These are phyloP conservation scores for Amphipyra berbera DNA, from an alignment of 2,888 invertebrate genomes.

Conservation along the genomic window DNA sequence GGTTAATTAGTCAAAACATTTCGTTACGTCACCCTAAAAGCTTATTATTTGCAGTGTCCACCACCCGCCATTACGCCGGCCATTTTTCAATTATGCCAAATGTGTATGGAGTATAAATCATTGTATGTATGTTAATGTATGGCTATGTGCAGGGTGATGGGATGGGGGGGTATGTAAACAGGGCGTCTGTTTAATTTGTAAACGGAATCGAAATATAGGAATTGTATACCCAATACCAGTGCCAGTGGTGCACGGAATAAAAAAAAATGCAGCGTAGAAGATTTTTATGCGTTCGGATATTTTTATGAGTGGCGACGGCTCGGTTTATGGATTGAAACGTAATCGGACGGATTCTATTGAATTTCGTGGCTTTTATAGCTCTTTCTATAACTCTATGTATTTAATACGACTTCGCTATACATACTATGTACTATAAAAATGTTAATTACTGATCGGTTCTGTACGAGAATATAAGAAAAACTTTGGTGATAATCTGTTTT, in stretches of 20 bases:
- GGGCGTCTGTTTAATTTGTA: constrained; percentile 86
- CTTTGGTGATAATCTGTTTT: background rate
- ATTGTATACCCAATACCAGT: constrained; percentile 71
- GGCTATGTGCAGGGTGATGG: constrained; percentile 34
- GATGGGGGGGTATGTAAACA: constrained; percentile 63
- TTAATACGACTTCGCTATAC: constrained; percentile 33
- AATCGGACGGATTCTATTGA: constrained; percentile 62
- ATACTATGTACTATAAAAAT: constrained; percentile 13
- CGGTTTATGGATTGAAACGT: constrained; percentile 68
- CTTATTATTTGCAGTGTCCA: constrained; percentile 82
- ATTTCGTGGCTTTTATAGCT: constrained; percentile 61
- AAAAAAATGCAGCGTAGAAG: constrained; percentile 65
- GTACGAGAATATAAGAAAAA: background rate
- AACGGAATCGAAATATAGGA: constrained; percentile 80
- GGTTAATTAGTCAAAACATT: constrained; percentile 61
- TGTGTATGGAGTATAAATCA: constrained; percentile 87
- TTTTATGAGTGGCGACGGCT: constrained; percentile 68
- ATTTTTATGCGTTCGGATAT: constrained; percentile 71
- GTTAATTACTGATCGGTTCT: background rate
- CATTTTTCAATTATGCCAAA: constrained; percentile 90
- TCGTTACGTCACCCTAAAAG: constrained; percentile 68
- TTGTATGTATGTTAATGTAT: constrained; percentile 67
- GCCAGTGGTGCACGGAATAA: constrained; percentile 65
- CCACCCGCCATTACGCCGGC: constrained; percentile 77
- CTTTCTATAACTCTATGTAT: constrained; percentile 38